Evolutionary conservation across 2,797 vertebrate species (phyloP).

Genomic region (Neostethus bicornis): DNA sequence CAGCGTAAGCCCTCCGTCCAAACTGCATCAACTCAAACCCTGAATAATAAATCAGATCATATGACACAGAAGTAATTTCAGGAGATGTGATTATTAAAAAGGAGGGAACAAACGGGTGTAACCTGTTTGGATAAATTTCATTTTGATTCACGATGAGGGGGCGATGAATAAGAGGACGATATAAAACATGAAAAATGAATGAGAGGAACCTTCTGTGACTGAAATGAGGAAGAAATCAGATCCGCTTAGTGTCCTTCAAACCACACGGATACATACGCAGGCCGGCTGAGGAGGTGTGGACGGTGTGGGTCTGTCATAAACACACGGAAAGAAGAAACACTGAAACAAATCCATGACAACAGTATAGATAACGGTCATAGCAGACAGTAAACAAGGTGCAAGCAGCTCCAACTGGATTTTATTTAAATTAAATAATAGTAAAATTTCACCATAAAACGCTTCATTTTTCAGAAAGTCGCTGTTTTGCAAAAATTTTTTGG

Average conservation of each 20-base stretch:
- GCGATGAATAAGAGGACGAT: slow-evolving; percentile 53
- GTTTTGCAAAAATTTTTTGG: no score
- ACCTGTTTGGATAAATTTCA: slow-evolving; percentile 36
- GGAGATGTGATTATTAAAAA: slow-evolving; percentile 29
- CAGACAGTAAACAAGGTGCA: no score
- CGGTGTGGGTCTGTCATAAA: slow-evolving; percentile 23
- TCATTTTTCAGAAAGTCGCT: no score
- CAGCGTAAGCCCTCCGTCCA: slow-evolving; percentile 8
- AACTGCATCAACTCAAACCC: slow-evolving; percentile 12
- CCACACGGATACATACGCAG: slow-evolving; percentile 61
- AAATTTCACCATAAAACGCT: no score
- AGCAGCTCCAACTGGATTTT: no score
- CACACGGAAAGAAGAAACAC: slow-evolving; percentile 4
- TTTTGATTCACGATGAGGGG: slow-evolving; percentile 40
- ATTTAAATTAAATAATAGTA: no score
- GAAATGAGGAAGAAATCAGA: slow-evolving; percentile 77
- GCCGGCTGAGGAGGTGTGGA: slow-evolving; percentile 29
- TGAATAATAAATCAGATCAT: slow-evolving; percentile 6
- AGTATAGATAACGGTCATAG: no score
- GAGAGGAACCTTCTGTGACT: slow-evolving; percentile 68
- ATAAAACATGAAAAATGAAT: slow-evolving; percentile 77
- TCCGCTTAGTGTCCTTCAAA: slow-evolving; percentile 72
- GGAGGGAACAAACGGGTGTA: slow-evolving; percentile 4
- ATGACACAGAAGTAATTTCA: slow-evolving; percentile 29
- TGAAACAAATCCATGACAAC: slow-evolving; percentile 44